Base-by-base conservation (phyloP, 2,113 vertebrate genomes). In the Dunckerocampus dactyliophorus region DNA sequence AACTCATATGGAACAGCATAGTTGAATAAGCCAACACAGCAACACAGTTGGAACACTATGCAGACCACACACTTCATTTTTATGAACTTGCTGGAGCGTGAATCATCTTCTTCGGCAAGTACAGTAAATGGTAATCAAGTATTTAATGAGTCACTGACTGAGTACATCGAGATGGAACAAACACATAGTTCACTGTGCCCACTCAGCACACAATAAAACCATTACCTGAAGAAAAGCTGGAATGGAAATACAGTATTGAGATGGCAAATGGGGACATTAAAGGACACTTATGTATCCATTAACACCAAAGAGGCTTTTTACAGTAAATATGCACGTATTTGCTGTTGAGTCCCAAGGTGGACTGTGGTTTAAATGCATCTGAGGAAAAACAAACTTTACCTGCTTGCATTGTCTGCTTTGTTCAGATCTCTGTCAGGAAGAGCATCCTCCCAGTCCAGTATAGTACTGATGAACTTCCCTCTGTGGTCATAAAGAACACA, bases 361-460 rank as follows among this genome's bases (percentile, higher is more conserved):
- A 43, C 12, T 43, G 39, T 43, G 13, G 68, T 54, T n/a, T 22
- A 52, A 47, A 51, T 20, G 7, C 13, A 24, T 13, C 34, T n/a
- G 43, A 49, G 24, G 45, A 3, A 8, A n/a, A 39, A 16, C 19
- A 46, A 39, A 8, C 2, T 13, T 58, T 72, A 98, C 97, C 95
- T 95, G 93, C 94, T 94, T 79, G 94, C 94, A 42, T 95, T 93
- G 0, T 98, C 93, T 0, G 97, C 95, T 24, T 93, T 91, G 1
- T 77, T 92, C 49, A 99, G 91, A 83, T 98, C 96, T 0, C 87
- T 84, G 64, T 96, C 93, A 0, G 97, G 97, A 69, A 99, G 88
- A 0, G 95, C 81, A 17, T 99, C 97, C 47, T 99, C 97, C 97
- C 97, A 99, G 72, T 99, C 97, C 78, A 99, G 88, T 47, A 99